phyloP scores from a whole-genome alignment of 2,113 vertebrate genomes.

The Hystrix brachyura region DNA sequence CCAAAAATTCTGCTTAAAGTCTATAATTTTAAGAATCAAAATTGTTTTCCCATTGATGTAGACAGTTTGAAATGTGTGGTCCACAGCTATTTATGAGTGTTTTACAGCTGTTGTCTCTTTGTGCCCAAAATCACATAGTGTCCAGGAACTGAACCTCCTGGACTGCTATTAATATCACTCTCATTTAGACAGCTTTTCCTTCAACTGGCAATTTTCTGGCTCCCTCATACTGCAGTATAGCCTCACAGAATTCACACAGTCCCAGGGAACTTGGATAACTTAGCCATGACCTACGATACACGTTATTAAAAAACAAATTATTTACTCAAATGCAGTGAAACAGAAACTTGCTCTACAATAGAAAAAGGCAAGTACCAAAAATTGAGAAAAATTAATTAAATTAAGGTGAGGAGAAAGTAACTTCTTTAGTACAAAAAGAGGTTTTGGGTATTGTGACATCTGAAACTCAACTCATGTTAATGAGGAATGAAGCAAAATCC shows the following conservation, averaged over 20 bases:
- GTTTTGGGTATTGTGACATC: not conserved
- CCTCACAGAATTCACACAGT: not conserved
- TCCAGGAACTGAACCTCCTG: conserved; percentile 48
- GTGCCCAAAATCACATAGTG: not conserved
- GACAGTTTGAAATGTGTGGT: conserved; percentile 80
- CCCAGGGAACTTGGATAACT: not conserved
- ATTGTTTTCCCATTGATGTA: conserved; percentile 72
- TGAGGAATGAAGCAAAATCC: not conserved
- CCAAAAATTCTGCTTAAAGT: conserved; percentile 58
- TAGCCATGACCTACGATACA: conserved; percentile 16
- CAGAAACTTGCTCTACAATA: conserved; percentile 28
- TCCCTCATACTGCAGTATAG: not conserved
- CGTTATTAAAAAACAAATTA: conserved; percentile 13
- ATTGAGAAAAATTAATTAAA: conserved; percentile 30
- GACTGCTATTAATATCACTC: conserved; percentile 69
- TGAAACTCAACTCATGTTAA: not conserved
- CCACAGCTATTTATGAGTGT: conserved; percentile 59
- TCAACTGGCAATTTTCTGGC: conserved; percentile 51
- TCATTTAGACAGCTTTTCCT: conserved; percentile 62
- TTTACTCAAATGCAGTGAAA: conserved; percentile 27
- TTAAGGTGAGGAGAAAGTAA: not conserved
- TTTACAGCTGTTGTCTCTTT: conserved; percentile 76
- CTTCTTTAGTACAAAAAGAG: not conserved
- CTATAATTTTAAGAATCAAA: conserved; percentile 78
- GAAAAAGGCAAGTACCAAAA: conserved; percentile 7